Evolutionary conservation across 2,888 invertebrate genomes (phyloP), one percentile per base, ranked within the genome.

Genomic region (Chesias legatella): DNA sequence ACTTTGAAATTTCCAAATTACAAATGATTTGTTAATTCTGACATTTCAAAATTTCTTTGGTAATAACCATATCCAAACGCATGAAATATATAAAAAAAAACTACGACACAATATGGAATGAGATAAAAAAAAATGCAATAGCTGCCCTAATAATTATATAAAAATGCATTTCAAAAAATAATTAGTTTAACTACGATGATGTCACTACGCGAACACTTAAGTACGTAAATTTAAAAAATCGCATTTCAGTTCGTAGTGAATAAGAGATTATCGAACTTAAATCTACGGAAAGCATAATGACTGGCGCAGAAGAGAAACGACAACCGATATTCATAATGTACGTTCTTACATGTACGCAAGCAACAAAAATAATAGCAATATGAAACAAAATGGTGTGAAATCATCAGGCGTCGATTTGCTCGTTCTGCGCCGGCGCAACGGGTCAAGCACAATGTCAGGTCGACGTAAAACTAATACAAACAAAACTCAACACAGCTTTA

Each of bases 401-500:
- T 24, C n/a, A 43, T 39, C 25, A 31, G 33, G 1, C 45, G 31
- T 37, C 28, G 33, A 25, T 8, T 10, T 21, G 32, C 65, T 67
- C 67, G 65, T 65, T 68, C 56, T 44, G 38, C 49, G 33, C 45
- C 35, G 17, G 25, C 45, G 33, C 27, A 26, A 43, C 43, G 30
- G 38, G 39, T 48, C 43, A 48, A 55, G 52, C 54, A 39, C 50
- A 48, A 45, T 48, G 36, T 54, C 39, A 45, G 51, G 74, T 79
- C 76, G 70, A 72, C 66, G 73, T 77, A 76, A 72, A 79, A 78
- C 76, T 84, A 85, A 76, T 55, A 74, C 74, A 79, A 84, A 83
- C 79, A 84, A 83, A 83, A 84, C 73, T 79, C 79, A 84, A 85
- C 83, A 79, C 81, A 78, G 77, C 70, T 73, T 78, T 81, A 73